Percentiles rank a stretch among this genome's conserved stretches.
Evolutionary conservation across 2,113 vertebrate genomes (phyloP).

Genomic region (Anolis sagrei): DNA sequence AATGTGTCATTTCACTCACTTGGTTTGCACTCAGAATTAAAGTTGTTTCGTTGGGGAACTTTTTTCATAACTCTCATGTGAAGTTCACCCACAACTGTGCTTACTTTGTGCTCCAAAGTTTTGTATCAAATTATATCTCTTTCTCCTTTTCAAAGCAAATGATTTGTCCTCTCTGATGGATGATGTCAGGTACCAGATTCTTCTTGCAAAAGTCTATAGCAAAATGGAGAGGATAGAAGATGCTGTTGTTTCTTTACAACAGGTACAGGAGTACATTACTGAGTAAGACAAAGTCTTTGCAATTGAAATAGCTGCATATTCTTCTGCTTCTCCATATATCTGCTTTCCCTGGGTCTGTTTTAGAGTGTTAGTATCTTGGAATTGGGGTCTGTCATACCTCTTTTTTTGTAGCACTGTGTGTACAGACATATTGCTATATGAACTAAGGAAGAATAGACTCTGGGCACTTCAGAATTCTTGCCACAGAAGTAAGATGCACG

Average conservation of each 20-base stretch:
- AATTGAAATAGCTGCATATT: neutral
- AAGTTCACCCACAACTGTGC: neutral
- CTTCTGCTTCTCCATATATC: neutral
- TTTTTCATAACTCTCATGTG: neutral
- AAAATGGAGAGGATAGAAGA: constrained; percentile 87
- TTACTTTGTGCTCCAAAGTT: neutral
- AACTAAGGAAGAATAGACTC: neutral
- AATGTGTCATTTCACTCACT: no score
- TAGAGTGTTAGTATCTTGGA: neutral
- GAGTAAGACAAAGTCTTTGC: neutral
- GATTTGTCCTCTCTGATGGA: constrained; percentile 88
- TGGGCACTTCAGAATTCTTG: neutral
- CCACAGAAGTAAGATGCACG: neutral
- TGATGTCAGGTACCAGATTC: constrained; percentile 87
- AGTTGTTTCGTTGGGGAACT: neutral
- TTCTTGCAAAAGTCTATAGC: constrained; percentile 92
- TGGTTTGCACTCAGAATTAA: no score
- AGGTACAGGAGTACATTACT: constrained; percentile 72
- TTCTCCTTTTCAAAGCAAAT: constrained; percentile 77
- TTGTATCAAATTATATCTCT: no score
- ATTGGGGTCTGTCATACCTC: neutral
- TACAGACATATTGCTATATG: neutral
- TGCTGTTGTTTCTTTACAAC: constrained; percentile 86
- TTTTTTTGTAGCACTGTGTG: neutral
- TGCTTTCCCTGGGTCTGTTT: neutral